Evolutionary conservation across 2,113 vertebrate species (phyloP), one percentile per base, ranked within the genome.

Genomic region (Mirza zaza): DNA sequence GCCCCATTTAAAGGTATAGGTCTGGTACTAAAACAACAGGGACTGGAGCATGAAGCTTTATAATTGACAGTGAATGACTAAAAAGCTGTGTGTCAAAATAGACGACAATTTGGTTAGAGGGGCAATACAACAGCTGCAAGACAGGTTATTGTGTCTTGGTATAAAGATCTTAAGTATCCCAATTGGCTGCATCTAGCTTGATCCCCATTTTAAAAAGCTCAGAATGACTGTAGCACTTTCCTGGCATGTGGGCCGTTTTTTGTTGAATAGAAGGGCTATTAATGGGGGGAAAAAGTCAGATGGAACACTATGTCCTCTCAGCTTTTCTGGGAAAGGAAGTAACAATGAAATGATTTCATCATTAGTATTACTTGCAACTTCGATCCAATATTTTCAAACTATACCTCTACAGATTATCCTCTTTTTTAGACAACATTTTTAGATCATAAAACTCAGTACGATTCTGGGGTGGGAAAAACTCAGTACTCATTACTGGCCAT

Each of bases 11-110:
- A 91, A 91, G 87, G 89, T 94, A 23, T 23, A 88, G 61, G 76
- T 61, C n/a, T 93, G 91, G 14, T 86, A 87, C 92, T 94, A 80
- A 95, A 96, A 96, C 59, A 97, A 94, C 75, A 92, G 87, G 71
- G 55, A 95, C 34, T 85, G 82, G 57, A 94, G 90, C 55, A 93
- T 0, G 86, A 97, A 95, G 45, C n/a, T 96, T 67, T 89, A 93
- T 39, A 76, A 4, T 0, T 1, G 90, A 92, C 73, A 71, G 45
- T 81, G 63, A 95, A 85, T 52, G 36, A 79, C 61, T 94, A 91
- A 95, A 97, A 94, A 81, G 48, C 59, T 68, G 80, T 6, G 3
- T 77, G 83, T 87, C 63, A 59, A 88, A 70, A 70, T 82, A 52
- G 39, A 73, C 89, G 79, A 25, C 8, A 21, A 92, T 92, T 97